Percentiles rank a stretch among this genome's conserved stretches.
phyloP scores from a whole-genome alignment of 2,797 vertebrate genomes.

The Silurus lanzhouensis region DNA sequence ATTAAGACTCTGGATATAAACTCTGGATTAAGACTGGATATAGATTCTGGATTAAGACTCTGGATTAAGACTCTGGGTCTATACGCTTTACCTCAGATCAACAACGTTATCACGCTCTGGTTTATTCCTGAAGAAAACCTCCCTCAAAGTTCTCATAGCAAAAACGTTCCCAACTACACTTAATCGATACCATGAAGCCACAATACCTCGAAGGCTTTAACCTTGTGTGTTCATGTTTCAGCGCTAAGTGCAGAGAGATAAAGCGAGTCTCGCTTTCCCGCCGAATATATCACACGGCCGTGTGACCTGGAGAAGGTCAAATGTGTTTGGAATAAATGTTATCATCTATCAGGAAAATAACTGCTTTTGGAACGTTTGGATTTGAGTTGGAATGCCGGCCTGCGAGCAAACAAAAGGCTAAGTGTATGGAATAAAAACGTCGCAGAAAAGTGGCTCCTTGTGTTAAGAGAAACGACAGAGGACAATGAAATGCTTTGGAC shows the following conservation, averaged over 20 bases:
- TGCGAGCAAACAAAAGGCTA: neutral
- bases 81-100: neutral
- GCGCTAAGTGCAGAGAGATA: conserved; percentile 23
- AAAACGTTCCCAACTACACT: conserved; percentile 13
- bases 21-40: too few relatives aligned
- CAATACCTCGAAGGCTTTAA: neutral
- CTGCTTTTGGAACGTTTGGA: neutral
- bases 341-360: neutral
- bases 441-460: neutral
- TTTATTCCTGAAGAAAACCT: neutral
- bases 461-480: neutral
- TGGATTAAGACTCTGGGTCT: too few relatives aligned
- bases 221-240: conserved; percentile 21
- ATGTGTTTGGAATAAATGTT: conserved; percentile 3
- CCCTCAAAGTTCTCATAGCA: neutral
- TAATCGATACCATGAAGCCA: conserved; percentile 26
- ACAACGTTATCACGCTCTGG: neutral
- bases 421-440: neutral
- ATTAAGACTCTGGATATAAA: too few relatives aligned
- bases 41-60: too few relatives aligned
- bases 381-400: neutral
- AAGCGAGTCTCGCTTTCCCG: neutral
- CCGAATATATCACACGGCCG: conserved; percentile 4
- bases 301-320: neutral
- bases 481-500: neutral